phyloP scores from a whole-genome alignment of 2,888 invertebrate species.

The Anthoptus insignis region DNA sequence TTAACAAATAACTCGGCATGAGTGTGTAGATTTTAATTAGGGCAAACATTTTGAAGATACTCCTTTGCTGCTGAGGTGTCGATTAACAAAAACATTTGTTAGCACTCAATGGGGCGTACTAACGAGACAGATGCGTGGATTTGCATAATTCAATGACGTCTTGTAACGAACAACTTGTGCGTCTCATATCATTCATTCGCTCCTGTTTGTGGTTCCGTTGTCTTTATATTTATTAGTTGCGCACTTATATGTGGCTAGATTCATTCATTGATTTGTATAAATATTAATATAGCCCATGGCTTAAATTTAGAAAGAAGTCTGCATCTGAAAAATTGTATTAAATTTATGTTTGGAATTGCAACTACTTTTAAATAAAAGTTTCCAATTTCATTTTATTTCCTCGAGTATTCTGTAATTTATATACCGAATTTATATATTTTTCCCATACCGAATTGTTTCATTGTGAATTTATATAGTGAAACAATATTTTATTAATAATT shows the following conservation, averaged over 20 bases:
- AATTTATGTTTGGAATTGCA: background rate
- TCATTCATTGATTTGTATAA: background rate
- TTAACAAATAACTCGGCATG: conserved; percentile 34
- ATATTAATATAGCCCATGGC: too few relatives aligned
- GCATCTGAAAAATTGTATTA: background rate
- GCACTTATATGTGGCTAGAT: conserved; percentile 1
- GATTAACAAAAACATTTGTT: background rate
- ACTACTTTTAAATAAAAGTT: background rate
- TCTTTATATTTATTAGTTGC: background rate
- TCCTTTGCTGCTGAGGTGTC: background rate
- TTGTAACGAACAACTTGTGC: background rate
- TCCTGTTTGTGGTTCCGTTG: background rate
- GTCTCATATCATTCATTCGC: background rate
- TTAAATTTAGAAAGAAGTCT: conserved; percentile 16
- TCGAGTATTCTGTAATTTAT: too few relatives aligned
- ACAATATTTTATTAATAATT: too few relatives aligned
- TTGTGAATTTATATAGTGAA: too few relatives aligned
- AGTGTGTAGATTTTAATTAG: conserved; percentile 7
- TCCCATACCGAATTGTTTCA: too few relatives aligned
- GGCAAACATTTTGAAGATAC: background rate
- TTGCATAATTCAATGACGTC: background rate
- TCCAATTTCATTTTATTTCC: too few relatives aligned
- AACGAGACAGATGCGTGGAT: background rate
- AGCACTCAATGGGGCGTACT: background rate
- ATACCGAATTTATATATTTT: too few relatives aligned